Evolutionary conservation across 2,113 vertebrate species (phyloP), one percentile per base, ranked within the genome.

Genomic region (Microcebus lehilahytsara): DNA sequence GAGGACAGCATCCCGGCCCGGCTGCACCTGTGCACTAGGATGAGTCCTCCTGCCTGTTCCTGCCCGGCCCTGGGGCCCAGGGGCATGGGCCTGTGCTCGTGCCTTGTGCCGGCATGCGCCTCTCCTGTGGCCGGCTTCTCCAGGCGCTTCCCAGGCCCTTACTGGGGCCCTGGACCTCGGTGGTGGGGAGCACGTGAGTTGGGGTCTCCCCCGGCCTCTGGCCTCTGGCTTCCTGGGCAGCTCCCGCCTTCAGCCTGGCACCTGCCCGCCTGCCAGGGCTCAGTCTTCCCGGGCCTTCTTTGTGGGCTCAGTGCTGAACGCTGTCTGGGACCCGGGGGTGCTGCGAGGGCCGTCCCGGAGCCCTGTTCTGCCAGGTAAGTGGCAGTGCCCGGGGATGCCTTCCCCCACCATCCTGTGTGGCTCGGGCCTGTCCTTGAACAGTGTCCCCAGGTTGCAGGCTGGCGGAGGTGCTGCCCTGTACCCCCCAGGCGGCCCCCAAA

Each of bases 1-100:
- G 30, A 32, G 11, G 27, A 12, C 11, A 13, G 27, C 51, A 3
- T 51, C 22, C 32, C 30, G 32, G 16, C 46, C 23, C 10, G 6
- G 7, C 0, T n/a, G 74, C 11, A 6, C 13, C 32, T 37, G 10
- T 56, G n/a, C 22, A 14, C 20, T 2, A 1, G 0, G 53, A 6
- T 2, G 3, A 5, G 42, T 23, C 64, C 34, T 72, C 32, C 25
- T 37, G 7, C 6, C 46, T 51, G 42, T 6, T 56, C 13, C 23
- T 27, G 19, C 78, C 14, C 37, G 30, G 23, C 25, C 42, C 40
- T 17, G 25, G 72, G 42, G 13, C 32, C 66, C 66, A 34, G 14
- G 66, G 66, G 66, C 10, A 32, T n/a, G 66, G 32, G 66, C 66
- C 32, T 67, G 66, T n/a, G 14, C 66, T 19, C 6, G 14, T 67